Evolutionary conservation across 2,113 vertebrate genomes (phyloP).

Genomic region (Grammomys surdaster): DNA sequence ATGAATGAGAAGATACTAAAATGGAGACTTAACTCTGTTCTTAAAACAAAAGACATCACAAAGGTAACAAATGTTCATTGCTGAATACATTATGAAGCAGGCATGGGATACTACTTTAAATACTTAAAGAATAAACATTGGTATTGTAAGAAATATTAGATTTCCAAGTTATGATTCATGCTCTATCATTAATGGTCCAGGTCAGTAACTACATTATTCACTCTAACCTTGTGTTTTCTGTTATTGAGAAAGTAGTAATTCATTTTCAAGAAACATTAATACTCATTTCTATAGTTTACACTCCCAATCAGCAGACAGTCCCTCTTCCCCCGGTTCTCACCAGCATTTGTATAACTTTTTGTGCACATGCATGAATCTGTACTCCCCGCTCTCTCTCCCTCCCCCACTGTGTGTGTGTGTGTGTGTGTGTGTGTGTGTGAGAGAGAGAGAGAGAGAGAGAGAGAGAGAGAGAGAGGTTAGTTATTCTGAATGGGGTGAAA

Average conservation of each 20-base stretch:
- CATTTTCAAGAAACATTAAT: not conserved
- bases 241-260: not conserved
- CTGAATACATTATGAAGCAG: constrained; percentile 10
- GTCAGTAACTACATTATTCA: not conserved
- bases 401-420: not conserved
- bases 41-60: constrained; percentile 42
- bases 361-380: not conserved
- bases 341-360: not conserved
- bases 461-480: too few species aligned
- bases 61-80: not conserved
- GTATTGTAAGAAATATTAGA: constrained; percentile 34
- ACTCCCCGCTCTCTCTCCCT: not conserved
- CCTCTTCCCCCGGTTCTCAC: not conserved
- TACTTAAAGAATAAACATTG: constrained; percentile 32
- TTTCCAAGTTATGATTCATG: constrained; percentile 26
- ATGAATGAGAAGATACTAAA: not conserved
- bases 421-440: not conserved
- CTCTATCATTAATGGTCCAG: not conserved
- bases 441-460: not conserved
- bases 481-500: not conserved
- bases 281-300: not conserved
- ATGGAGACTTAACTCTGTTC: too few species aligned
- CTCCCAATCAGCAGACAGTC: not conserved
- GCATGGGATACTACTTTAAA: not conserved
- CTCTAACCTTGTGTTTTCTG: not conserved